A percentile compares a stretch with the other conserved stretches of the same genome.
Evolutionary conservation across 2,113 vertebrate genomes (phyloP).

Genomic region (Pedetes capensis): DNA sequence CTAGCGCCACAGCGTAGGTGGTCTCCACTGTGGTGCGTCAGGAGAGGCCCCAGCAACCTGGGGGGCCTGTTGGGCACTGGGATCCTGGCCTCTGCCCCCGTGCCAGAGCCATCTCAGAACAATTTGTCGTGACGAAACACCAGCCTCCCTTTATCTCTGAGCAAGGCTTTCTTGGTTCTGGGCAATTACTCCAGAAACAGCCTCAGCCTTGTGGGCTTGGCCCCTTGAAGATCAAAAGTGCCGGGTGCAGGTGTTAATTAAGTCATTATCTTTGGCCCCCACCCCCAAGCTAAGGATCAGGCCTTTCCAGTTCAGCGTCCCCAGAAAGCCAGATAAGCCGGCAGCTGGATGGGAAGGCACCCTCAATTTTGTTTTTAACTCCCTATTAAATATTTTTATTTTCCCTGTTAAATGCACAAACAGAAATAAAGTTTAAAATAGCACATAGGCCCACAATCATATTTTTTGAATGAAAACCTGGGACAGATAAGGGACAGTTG

Average conservation of each 20-base stretch:
- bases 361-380: not conserved
- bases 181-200: slow-evolving; percentile 37
- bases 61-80: not conserved
- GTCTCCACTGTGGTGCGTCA: too few relatives aligned
- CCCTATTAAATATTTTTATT: slow-evolving; percentile 16
- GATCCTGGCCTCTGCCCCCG: not conserved
- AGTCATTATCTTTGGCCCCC: not conserved
- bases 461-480: not conserved
- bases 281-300: not conserved
- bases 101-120: slow-evolving; percentile 13
- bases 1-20: rapidly evolving
- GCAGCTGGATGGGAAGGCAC: not conserved
- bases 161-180: slow-evolving; percentile 55
- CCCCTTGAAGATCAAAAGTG: slow-evolving; percentile 64
- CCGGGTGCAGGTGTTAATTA: slow-evolving; percentile 45
- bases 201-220: slow-evolving; percentile 17
- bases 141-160: slow-evolving; percentile 47
- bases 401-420: slow-evolving; percentile 4
- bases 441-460: not conserved
- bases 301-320: slow-evolving; percentile 58
- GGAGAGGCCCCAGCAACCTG: not conserved
- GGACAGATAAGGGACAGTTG: rapidly evolving
- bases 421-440: not conserved
- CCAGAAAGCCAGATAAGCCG: not conserved
- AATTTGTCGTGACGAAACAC: slow-evolving; percentile 49